Percentiles rank a stretch among this genome's conserved stretches.
Evolutionary conservation across 2,797 vertebrate species (phyloP).

Genomic region (Danio tinwini): DNA sequence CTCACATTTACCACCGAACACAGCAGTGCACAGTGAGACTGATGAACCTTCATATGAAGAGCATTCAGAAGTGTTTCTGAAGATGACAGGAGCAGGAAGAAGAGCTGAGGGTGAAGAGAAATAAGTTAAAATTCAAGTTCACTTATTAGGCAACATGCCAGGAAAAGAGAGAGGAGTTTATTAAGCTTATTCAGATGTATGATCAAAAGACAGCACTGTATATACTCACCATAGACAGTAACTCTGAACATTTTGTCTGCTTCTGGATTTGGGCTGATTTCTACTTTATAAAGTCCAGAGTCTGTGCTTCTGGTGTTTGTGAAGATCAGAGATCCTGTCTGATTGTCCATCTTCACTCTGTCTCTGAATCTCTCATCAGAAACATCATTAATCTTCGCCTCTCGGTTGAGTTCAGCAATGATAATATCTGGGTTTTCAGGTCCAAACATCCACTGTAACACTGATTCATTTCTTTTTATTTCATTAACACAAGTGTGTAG

Average conservation of each 20-base stretch:
- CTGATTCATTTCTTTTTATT: neutral
- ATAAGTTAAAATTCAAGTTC: neutral
- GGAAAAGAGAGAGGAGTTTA: no score
- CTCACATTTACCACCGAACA: constrained; percentile 2
- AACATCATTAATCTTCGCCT: neutral
- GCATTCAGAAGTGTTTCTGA: neutral
- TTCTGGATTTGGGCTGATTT: neutral
- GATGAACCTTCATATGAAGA: neutral
- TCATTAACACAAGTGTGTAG: neutral
- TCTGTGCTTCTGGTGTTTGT: neutral
- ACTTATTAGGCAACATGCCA: no score
- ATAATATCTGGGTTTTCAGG: neutral
- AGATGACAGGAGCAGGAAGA: neutral
- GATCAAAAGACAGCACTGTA: neutral
- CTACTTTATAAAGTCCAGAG: neutral
- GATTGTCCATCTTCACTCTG: neutral
- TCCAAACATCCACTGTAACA: neutral
- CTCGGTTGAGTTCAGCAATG: neutral
- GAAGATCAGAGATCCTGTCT: neutral
- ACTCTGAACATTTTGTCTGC: neutral
- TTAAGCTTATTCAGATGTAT: no score
- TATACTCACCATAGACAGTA: neutral
- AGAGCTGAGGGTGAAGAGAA: neutral
- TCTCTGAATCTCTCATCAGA: neutral
- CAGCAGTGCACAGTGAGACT: neutral